Evolutionary conservation across 2,888 invertebrate genomes (phyloP).

Genomic region (Aphidius colemani): DNA sequence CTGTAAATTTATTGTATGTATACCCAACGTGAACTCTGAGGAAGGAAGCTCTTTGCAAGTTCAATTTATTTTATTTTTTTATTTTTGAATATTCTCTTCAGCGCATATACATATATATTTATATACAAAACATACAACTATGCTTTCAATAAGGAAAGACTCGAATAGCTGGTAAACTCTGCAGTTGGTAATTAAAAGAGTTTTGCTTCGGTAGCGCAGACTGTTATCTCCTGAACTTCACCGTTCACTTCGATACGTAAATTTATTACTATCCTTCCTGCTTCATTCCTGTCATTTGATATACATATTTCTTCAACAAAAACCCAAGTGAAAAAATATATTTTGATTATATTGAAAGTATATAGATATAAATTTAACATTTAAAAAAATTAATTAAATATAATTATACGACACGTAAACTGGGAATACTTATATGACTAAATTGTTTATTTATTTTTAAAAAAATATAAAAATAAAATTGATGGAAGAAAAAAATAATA

Average conservation of each 20-base stretch:
- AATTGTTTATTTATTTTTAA: neutral
- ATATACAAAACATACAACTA: too few species aligned
- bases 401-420: too few species aligned
- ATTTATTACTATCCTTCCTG: conserved; percentile 31
- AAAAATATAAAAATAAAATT: neutral
- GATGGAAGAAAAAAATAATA: conserved; percentile 4
- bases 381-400: neutral
- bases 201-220: conserved; percentile 9
- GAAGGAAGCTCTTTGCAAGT: conserved; percentile 31
- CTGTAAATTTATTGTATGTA: conserved; percentile 33
- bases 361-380: too few species aligned
- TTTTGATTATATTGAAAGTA: too few species aligned
- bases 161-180: conserved; percentile 28
- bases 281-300: neutral
- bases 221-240: conserved; percentile 11
- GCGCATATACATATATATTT: too few species aligned
- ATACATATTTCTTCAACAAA: neutral
- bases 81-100: too few species aligned
- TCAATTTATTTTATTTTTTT: conserved; percentile 30
- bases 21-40: conserved; percentile 11
- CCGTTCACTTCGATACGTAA: conserved; percentile 32
- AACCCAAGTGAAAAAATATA: neutral
- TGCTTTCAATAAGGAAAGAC: conserved; percentile 6
- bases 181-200: conserved; percentile 35
- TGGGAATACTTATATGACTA: too few species aligned